Percentiles rank a stretch among this genome's conserved stretches.
These are phyloP conservation scores for Tenthredo notha DNA, from an alignment of 2,888 invertebrate genomes.

Conservation along the genomic window DNA sequence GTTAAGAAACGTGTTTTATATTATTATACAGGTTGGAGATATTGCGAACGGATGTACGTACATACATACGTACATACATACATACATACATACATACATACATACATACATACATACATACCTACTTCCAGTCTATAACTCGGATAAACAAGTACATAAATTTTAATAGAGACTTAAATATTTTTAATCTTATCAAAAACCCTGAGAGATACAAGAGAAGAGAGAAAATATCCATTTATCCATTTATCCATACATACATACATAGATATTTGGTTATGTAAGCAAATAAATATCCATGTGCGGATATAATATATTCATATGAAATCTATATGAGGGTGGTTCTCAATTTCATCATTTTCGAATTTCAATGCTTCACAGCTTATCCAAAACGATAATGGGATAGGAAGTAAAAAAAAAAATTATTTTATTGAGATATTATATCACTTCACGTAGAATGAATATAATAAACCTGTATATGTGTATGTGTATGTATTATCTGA, in stretches of 20 bases:
- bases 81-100: neutral
- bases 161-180: conserved; percentile 66
- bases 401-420: no score
- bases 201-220: conserved; percentile 56
- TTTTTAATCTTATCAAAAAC: conserved; percentile 66
- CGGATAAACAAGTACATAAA: conserved; percentile 68
- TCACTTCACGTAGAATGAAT: no score
- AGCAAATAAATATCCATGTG: neutral
- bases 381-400: no score
- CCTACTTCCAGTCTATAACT: conserved; percentile 37
- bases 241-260: neutral
- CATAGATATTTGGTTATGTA: neutral
- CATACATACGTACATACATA: neutral
- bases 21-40: neutral
- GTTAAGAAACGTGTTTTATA: neutral
- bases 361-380: no score
- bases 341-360: no score
- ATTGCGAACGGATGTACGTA: conserved; percentile 41
- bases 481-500: neutral
- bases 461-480: no score
- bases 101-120: neutral
- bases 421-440: no score
- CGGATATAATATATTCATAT: neutral
- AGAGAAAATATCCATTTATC: neutral
- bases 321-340: no score